Evolutionary conservation across 2,888 invertebrate genomes (phyloP), one percentile per base, ranked within the genome.

Genomic region (Cylindroiulus punctatus): DNA sequence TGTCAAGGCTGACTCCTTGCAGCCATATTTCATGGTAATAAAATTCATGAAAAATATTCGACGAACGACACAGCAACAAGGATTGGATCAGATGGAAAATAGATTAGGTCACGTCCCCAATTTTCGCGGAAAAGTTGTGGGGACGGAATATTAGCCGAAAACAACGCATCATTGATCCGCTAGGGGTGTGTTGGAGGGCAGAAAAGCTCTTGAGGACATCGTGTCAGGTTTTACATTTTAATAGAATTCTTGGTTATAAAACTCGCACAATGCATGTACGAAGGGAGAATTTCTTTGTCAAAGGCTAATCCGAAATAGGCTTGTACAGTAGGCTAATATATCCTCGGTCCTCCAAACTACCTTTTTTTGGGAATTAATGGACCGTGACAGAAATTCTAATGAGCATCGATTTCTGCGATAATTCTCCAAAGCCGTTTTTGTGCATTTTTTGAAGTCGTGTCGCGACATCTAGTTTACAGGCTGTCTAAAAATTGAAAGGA

Each of bases 101-200:
- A 7, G 57, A 65, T 65, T 65, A 65, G 57, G 57, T 65, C 57
- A 26, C 22, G 57, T 65, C 22, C 57, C 57, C 57, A 65, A 65
- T 65, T 65, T 65, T 22, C 22, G n/a, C 57, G 26, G 22, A 22
- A 65, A 65, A 65, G 22, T 22, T 65, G 57, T 8, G 57, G 10
- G 57, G 57, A 22, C 57, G 22, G 22, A 65, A 17, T 52, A 52
- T 52, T 52, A 52, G 52, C 52, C 52, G 3, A 52, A 52, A 52
- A 52, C 52, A n/a, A 52, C 52, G n/a, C 52, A 52, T 52, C 52
- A 65, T 65, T 65, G 57, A 65, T 65, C 57, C 57, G 22, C 57
- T 22, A 65, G 57, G 57, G 22, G 57, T 22, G 22, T 22, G n/a
- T 52, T 57, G 57, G 7, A n/a, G 22, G 47, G 57, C n/a, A 10